Evolutionary conservation across 2,113 vertebrate genomes (phyloP).

Genomic region (Eulemur macaco): DNA sequence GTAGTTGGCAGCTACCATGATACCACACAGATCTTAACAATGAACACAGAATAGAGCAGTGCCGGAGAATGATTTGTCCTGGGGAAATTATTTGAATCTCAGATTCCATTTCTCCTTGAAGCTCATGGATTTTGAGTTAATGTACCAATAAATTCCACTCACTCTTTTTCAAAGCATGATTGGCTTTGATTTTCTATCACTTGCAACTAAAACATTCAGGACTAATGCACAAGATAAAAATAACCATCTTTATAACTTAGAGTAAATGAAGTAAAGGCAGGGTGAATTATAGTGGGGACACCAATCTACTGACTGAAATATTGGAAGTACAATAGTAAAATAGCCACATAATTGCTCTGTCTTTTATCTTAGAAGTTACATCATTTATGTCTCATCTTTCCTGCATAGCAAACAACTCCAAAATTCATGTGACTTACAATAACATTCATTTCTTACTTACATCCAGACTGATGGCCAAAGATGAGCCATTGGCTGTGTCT

Average conservation of each 20-base stretch:
- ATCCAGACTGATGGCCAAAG: not conserved
- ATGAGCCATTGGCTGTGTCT: not conserved
- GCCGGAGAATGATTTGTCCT: not conserved
- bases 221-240: not conserved
- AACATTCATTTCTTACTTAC: not conserved
- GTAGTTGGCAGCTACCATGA: not conserved
- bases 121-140: not conserved
- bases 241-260: not conserved
- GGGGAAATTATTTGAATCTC: not conserved
- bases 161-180: not conserved
- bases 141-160: not conserved
- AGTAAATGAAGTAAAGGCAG: not conserved
- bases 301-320: not conserved
- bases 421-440: not conserved
- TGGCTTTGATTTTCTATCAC: slow-evolving; percentile 12
- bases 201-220: not conserved
- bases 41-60: not conserved
- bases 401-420: not conserved
- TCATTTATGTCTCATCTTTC: not conserved
- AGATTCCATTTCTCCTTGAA: not conserved
- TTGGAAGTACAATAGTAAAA: not conserved
- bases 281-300: not conserved
- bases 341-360: not conserved
- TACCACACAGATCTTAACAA: not conserved
- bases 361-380: not conserved